A percentile compares a stretch with the other conserved stretches of the same genome.
Evolutionary conservation across 2,113 vertebrate species (phyloP).

Genomic region (Hassar affinis): DNA sequence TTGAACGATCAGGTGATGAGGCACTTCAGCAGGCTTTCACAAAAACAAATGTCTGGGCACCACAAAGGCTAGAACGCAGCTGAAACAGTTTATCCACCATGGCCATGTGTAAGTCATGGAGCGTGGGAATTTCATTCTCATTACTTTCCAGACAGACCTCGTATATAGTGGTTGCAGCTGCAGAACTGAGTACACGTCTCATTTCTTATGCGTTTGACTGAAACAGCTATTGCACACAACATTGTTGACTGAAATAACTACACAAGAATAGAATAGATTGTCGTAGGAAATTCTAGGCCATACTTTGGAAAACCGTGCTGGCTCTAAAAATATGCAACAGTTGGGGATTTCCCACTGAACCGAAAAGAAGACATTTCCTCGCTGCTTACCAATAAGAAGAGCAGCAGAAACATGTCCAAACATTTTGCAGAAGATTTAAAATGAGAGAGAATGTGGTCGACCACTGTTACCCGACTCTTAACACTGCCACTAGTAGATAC

Average conservation of each 20-base stretch:
- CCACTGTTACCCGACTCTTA: neutral
- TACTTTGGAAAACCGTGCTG: neutral
- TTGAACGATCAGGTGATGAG: too few relatives aligned
- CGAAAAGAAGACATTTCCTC: slow-evolving; percentile 20
- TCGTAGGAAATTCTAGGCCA: slow-evolving; percentile 36
- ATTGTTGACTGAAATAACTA: neutral
- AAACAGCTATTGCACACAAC: neutral
- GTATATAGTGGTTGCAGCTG: too few relatives aligned
- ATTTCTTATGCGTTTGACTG: neutral
- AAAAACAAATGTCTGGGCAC: too few relatives aligned
- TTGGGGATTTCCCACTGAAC: slow-evolving; percentile 44
- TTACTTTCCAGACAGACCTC: too few relatives aligned
- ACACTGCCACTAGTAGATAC: neutral
- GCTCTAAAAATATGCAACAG: slow-evolving; percentile 14
- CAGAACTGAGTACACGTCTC: too few relatives aligned
- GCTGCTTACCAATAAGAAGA: neutral
- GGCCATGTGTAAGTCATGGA: too few relatives aligned
- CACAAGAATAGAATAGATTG: slow-evolving; percentile 1
- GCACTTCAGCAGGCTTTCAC: too few relatives aligned
- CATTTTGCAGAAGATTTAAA: slow-evolving; percentile 3
- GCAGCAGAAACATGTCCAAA: neutral
- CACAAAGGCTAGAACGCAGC: too few relatives aligned
- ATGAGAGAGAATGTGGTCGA: neutral
- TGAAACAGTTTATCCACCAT: too few relatives aligned
- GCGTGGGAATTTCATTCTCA: too few relatives aligned